phyloP scores from a whole-genome alignment of 2,113 vertebrate genomes.

The Monarcha castaneiventris region DNA sequence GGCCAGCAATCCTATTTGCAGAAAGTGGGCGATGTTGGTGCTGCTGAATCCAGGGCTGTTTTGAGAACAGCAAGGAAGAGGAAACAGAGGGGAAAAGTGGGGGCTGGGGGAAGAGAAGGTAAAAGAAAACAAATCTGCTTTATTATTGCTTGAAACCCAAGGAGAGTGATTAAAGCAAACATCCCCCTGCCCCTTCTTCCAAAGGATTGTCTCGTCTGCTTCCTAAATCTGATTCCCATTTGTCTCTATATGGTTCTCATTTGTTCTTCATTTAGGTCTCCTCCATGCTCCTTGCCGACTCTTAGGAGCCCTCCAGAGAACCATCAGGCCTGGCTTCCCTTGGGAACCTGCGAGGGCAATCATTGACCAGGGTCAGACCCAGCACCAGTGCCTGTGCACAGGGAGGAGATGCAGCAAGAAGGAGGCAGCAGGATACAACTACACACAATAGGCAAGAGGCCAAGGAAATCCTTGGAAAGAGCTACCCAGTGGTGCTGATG shows the following conservation, averaged over 20 bases:
- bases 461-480: neutral
- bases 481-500: neutral
- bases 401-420: neutral
- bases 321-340: neutral
- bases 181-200: neutral
- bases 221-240: slow-evolving; percentile 54
- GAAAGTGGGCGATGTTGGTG: neutral
- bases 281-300: neutral
- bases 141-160: slow-evolving; percentile 13
- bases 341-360: fast-evolving
- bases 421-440: neutral
- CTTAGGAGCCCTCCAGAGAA: neutral
- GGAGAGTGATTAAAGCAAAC: neutral
- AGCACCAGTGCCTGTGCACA: neutral
- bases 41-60: neutral
- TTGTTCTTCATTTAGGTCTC: neutral
- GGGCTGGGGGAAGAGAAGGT: neutral
- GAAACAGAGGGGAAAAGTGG: neutral
- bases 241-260: slow-evolving; percentile 40
- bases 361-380: neutral
- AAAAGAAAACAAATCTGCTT: neutral
- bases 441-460: neutral
- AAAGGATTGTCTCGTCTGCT: slow-evolving; percentile 2
- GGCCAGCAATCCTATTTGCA: neutral
- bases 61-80: neutral